Evolutionary conservation across 2,888 invertebrate genomes (phyloP).

Genomic region (Tridacna crocea): DNA sequence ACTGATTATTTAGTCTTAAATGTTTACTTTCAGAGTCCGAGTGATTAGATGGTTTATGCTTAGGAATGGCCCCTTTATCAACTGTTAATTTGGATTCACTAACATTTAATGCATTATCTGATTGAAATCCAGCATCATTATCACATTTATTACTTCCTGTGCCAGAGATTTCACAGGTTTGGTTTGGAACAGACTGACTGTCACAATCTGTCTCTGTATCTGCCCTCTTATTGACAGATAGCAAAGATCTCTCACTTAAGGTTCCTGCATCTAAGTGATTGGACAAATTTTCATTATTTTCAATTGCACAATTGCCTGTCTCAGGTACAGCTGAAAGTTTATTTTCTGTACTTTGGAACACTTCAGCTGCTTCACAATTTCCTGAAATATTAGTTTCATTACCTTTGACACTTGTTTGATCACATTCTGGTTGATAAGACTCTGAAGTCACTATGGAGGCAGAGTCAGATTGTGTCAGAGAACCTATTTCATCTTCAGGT

Average conservation of each 20-base stretch:
- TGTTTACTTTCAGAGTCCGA: neutral
- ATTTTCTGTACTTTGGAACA: neutral
- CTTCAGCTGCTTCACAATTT: neutral
- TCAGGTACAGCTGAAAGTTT: neutral
- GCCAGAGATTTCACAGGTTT: neutral
- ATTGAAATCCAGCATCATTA: neutral
- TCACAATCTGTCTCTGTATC: neutral
- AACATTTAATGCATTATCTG: neutral
- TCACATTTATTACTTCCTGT: neutral
- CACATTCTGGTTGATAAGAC: conserved; percentile 73
- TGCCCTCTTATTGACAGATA: neutral
- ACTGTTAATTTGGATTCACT: conserved; percentile 5
- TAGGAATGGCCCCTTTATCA: conserved; percentile 35
- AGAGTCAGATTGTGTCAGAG: conserved; percentile 21
- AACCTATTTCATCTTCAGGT: conserved; percentile 51
- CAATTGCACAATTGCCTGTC: too few species aligned
- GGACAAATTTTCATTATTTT: neutral
- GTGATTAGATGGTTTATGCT: conserved; percentile 8
- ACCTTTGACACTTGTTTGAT: conserved; percentile 53
- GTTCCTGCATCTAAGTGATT: neutral
- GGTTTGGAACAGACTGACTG: neutral
- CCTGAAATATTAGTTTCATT: neutral
- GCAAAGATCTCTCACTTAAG: neutral
- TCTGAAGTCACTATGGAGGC: conserved; percentile 48
- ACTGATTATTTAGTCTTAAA: neutral